Evolutionary conservation across 2,888 invertebrate genomes (phyloP).

Genomic region (Hypomecis atomaria): DNA sequence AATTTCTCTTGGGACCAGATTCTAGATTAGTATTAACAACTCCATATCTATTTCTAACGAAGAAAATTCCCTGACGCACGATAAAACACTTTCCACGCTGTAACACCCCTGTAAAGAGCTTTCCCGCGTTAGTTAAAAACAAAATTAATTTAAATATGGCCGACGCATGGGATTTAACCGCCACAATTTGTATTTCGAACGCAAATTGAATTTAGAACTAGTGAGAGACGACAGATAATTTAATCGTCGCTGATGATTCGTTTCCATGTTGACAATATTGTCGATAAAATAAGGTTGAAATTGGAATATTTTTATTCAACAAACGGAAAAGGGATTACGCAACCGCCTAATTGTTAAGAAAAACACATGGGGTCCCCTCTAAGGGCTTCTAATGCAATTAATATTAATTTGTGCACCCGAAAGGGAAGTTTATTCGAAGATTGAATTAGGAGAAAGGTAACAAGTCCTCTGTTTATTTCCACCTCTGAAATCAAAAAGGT

Average conservation of each 20-base stretch:
- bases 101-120: slow-evolving; percentile 61
- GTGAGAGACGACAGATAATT: slow-evolving; percentile 60
- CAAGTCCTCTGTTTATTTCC: slow-evolving; percentile 28
- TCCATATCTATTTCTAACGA: slow-evolving; percentile 43
- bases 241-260: slow-evolving; percentile 55
- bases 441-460: slow-evolving; percentile 39
- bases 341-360: slow-evolving; percentile 77
- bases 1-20: slow-evolving; percentile 37
- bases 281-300: slow-evolving; percentile 49
- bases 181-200: slow-evolving; percentile 75
- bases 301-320: slow-evolving; percentile 47
- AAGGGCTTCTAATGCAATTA: slow-evolving; percentile 78
- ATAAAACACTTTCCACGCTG: slow-evolving; percentile 62
- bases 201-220: slow-evolving; percentile 75
- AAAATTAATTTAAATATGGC: slow-evolving; percentile 75
- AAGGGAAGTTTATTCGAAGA: slow-evolving; percentile 46
- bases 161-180: slow-evolving; percentile 66
- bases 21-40: slow-evolving; percentile 42
- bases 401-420: slow-evolving; percentile 74
- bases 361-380: slow-evolving; percentile 78
- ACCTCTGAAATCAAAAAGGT: slow-evolving; percentile 31
- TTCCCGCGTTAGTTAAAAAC: slow-evolving; percentile 72
- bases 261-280: slow-evolving; percentile 51
- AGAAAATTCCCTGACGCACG: slow-evolving; percentile 53
- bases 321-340: slow-evolving; percentile 54